Evolutionary conservation across 2,888 invertebrate species (phyloP).

Genomic region (Drosophila paranaensis): DNA sequence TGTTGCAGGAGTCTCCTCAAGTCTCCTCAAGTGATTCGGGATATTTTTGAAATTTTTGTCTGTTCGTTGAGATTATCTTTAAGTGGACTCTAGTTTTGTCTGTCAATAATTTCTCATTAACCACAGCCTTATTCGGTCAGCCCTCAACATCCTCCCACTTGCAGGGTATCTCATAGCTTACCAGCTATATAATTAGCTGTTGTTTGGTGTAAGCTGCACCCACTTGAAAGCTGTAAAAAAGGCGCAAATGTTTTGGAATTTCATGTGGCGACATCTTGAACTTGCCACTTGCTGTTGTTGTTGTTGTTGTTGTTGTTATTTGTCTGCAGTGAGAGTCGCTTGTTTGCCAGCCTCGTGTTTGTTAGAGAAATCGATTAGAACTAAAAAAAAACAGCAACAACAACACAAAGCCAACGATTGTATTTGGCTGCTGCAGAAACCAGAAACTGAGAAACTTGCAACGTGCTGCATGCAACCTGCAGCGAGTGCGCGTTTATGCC

Average conservation of each 20-base stretch:
- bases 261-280: slow-evolving; percentile 68
- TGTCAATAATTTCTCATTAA: neutral
- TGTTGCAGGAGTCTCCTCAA: no score
- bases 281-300: slow-evolving; percentile 57
- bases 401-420: slow-evolving; percentile 60
- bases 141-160: neutral
- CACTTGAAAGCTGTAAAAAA: slow-evolving; percentile 77
- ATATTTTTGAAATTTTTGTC: no score
- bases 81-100: no score
- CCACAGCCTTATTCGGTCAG: neutral
- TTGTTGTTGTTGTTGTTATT: slow-evolving; percentile 40
- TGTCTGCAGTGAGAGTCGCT: slow-evolving; percentile 69
- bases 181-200: slow-evolving; percentile 27
- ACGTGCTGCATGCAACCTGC: slow-evolving; percentile 35
- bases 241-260: slow-evolving; percentile 72
- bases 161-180: slow-evolving; percentile 35
- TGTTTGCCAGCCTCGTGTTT: slow-evolving; percentile 71
- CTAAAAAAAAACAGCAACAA: slow-evolving; percentile 58
- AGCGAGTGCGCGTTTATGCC: slow-evolving; percentile 19
- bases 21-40: no score
- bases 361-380: slow-evolving; percentile 80
- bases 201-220: slow-evolving; percentile 64
- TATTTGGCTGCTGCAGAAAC: slow-evolving; percentile 42
- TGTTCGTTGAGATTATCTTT: no score
- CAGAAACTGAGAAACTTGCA: slow-evolving; percentile 28